phyloP scores from a whole-genome alignment of 2,113 vertebrate genomes.

The Caranx ignobilis region DNA sequence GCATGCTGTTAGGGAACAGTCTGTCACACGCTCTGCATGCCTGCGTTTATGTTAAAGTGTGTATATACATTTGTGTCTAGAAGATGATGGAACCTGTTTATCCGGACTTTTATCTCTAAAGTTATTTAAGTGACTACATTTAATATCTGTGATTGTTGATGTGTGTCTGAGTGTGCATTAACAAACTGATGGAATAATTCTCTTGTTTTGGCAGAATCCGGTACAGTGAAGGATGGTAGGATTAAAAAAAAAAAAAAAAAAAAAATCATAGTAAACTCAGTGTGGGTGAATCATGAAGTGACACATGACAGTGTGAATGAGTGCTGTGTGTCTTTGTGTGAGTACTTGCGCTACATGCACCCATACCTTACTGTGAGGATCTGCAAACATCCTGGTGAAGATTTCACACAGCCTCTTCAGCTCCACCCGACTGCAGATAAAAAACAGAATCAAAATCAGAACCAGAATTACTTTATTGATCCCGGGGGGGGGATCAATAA shows the following conservation, averaged over 20 bases:
- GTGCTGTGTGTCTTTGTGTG: conserved; percentile 19
- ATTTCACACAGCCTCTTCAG: conserved; percentile 98
- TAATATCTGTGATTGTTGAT: background rate
- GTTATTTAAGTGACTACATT: background rate
- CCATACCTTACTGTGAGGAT: conserved; percentile 98
- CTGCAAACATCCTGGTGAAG: conserved; percentile 99
- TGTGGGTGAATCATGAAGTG: conserved; percentile 56
- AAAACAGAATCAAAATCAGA: background rate
- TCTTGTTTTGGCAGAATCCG: conserved; percentile 81
- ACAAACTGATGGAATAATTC: background rate
- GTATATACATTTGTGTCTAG: conserved; percentile 18
- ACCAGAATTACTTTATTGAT: no score
- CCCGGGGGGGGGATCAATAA: no score
- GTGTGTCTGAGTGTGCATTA: conserved; percentile 15
- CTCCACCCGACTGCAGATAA: conserved; percentile 91
- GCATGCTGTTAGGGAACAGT: conserved; percentile 81
- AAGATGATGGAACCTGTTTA: conserved; percentile 32
- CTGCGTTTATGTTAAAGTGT: conserved; percentile 46
- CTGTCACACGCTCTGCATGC: conserved; percentile 74
- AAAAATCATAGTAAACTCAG: conserved; percentile 50
- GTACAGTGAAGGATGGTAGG: conserved; percentile 75
- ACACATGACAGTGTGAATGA: conserved; percentile 20
- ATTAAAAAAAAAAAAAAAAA: conserved; percentile 65
- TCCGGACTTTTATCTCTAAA: conserved; percentile 32
- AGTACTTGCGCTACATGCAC: conserved; percentile 53